Evolutionary conservation across 2,113 vertebrate genomes (phyloP), one percentile per base, ranked within the genome.

Genomic region (Vulpes lagopus): DNA sequence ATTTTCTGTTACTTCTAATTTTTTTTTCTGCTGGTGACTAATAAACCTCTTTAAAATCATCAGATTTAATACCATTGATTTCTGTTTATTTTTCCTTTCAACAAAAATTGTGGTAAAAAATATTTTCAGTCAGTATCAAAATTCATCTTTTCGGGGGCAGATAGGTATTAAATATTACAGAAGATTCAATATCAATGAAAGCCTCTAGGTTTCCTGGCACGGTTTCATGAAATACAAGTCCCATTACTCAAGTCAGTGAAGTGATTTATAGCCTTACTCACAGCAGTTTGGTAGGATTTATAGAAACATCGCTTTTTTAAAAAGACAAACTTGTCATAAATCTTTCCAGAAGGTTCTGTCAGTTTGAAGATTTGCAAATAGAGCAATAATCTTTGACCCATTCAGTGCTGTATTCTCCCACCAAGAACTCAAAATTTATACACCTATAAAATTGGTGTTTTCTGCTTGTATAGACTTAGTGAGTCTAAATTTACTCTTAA

Each of bases 241-340:
- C 81, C 64, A 74, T 97, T 98, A 91, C 97, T 98, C 97, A 94
- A 98, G 49, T 38, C 90, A 76, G 69, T 57, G 84, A 97, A 93
- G 51, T 95, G 97, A 98, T 98, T 97, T 97, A 78, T 9, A 95
- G 62, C 35, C 17, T 92, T 69, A 78, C 82, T 94, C 55, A 86
- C 2, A 35, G 16, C 73, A 91, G 94, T 76, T 59, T 71, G 67
- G 38, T 49, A 86, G 65, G 88, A 96, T 93, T 84, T 96, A 85
- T 51, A 32, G 43, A 94, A 88, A 76, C 82, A 90, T 96, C 91
- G 79, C 85, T 94, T 69, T 74, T 0, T 7, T 5, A 88, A 90
- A 57, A 87, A 97, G 94, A 85, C 4, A 96, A 96, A 78, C 23
- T 88, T 64, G 76, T n/a, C n/a, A 60, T 79, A 94, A 89, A 97